Percentiles rank a stretch among this genome's conserved stretches.
These are phyloP conservation scores for Spodoptera litura DNA, from an alignment of 1,140 invertebrate genomes.

Conservation along the genomic window DNA sequence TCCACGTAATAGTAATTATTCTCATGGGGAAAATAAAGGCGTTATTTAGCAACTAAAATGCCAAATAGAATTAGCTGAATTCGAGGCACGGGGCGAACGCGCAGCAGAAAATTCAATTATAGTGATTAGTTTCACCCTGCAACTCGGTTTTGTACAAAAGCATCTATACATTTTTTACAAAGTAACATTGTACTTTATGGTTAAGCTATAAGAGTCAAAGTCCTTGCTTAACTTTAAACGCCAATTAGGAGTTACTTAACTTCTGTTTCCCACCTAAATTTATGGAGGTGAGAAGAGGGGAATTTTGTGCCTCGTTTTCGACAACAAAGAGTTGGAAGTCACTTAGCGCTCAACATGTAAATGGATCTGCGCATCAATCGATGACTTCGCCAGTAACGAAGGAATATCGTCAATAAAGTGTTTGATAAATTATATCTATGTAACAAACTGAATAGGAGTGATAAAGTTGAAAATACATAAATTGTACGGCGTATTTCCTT, in stretches of 20 bases:
- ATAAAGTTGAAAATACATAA: too few species aligned
- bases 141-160: slow-evolving; percentile 59
- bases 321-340: slow-evolving; percentile 26
- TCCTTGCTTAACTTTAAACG: slow-evolving; percentile 44
- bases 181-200: slow-evolving; percentile 50
- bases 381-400: not conserved
- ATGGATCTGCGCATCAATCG: slow-evolving; percentile 1
- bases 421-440: too few species aligned
- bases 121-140: slow-evolving; percentile 69
- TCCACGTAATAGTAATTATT: slow-evolving; percentile 50
- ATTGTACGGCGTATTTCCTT: too few species aligned
- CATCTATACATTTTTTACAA: slow-evolving; percentile 53
- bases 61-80: slow-evolving; percentile 68
- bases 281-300: slow-evolving; percentile 52
- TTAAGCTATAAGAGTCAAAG: slow-evolving; percentile 30
- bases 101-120: slow-evolving; percentile 71
- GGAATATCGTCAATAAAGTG: not conserved
- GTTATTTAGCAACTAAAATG: slow-evolving; percentile 62
- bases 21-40: slow-evolving; percentile 61
- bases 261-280: slow-evolving; percentile 59
- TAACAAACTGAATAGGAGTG: too few species aligned
- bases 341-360: not conserved
- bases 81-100: slow-evolving; percentile 62
- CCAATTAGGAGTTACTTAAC: slow-evolving; percentile 64
- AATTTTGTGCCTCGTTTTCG: slow-evolving; percentile 44